Conservation (phyloP, 2,797 vertebrate species). For the Etheostoma perlongum region DNA sequence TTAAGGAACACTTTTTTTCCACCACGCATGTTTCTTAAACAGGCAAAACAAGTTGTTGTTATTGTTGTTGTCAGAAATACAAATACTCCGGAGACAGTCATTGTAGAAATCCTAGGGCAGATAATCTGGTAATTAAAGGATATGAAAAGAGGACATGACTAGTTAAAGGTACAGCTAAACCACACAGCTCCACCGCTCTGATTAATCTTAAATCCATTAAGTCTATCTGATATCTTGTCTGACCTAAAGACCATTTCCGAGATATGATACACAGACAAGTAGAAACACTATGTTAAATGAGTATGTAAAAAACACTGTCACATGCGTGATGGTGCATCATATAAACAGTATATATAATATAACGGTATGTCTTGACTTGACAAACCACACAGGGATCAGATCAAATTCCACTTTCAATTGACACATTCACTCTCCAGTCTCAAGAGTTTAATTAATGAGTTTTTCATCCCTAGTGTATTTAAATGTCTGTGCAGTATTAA, state of each 20-base stretch:
- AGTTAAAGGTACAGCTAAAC: slow-evolving; percentile 35
- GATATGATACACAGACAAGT: background rate
- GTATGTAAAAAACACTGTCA: background rate
- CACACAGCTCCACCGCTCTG: slow-evolving; percentile 17
- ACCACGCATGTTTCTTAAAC: background rate
- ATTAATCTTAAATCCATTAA: slow-evolving; percentile 66
- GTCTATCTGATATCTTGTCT: slow-evolving; percentile 33
- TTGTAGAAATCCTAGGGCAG: slow-evolving; percentile 44
- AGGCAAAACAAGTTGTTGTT: slow-evolving; percentile 28
- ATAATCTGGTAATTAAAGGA: slow-evolving; percentile 66
- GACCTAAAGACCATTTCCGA: slow-evolving; percentile 15
- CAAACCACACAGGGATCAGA: background rate
- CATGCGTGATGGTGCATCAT: background rate
- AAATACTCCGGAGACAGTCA: slow-evolving; percentile 27
- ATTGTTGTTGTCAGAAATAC: slow-evolving; percentile 17
- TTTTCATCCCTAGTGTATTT: slow-evolving; percentile 16
- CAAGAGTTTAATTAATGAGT: slow-evolving; percentile 12
- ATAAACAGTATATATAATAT: background rate
- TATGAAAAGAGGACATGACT: slow-evolving; percentile 34
- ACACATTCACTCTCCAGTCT: slow-evolving; percentile 16
- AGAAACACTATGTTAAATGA: background rate
- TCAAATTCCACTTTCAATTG: slow-evolving; percentile 17
- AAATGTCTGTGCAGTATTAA: slow-evolving; percentile 18
- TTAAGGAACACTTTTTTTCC: too few species aligned
- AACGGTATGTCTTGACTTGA: slow-evolving; percentile 3